phyloP scores from a whole-genome alignment of 2,888 invertebrate genomes.

The Mystacides longicornis region DNA sequence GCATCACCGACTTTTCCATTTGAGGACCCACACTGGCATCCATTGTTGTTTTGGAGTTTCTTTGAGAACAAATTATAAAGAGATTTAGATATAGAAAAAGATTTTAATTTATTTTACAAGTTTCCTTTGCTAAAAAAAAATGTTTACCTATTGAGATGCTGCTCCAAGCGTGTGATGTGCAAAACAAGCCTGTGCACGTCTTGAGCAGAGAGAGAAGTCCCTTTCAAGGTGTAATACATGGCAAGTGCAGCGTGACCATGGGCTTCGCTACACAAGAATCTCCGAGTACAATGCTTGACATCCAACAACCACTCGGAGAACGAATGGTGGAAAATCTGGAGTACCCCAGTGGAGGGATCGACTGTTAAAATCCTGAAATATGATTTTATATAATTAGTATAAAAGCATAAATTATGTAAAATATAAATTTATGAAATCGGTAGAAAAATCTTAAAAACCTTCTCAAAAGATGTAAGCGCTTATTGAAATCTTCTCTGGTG shows the following conservation, averaged over 20 bases:
- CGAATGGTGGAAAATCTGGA: conserved; percentile 85
- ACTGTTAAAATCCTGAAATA: conserved; percentile 42
- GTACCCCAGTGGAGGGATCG: conserved; percentile 52
- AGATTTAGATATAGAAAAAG: too few species aligned
- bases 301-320: conserved; percentile 93
- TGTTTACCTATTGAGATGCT: conserved; percentile 37
- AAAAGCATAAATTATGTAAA: not conserved
- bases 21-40: conserved; percentile 11
- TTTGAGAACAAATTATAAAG: conserved; percentile 6
- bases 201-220: conserved; percentile 59
- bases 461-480: conserved; percentile 66
- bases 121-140: too few species aligned
- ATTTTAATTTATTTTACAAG: too few species aligned
- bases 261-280: conserved; percentile 79
- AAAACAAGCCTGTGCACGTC: conserved; percentile 69
- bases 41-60: conserved; percentile 30
- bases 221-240: conserved; percentile 71
- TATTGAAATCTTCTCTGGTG: conserved; percentile 71
- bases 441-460: conserved; percentile 35
- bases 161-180: conserved; percentile 60
- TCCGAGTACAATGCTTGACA: conserved; percentile 95
- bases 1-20: conserved; percentile 9
- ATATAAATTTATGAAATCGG: not conserved
- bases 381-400: not conserved
- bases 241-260: conserved; percentile 86